These are phyloP conservation scores for Bicyclus anynana DNA, from an alignment of 1,140 invertebrate species.

Conservation along the genomic window DNA sequence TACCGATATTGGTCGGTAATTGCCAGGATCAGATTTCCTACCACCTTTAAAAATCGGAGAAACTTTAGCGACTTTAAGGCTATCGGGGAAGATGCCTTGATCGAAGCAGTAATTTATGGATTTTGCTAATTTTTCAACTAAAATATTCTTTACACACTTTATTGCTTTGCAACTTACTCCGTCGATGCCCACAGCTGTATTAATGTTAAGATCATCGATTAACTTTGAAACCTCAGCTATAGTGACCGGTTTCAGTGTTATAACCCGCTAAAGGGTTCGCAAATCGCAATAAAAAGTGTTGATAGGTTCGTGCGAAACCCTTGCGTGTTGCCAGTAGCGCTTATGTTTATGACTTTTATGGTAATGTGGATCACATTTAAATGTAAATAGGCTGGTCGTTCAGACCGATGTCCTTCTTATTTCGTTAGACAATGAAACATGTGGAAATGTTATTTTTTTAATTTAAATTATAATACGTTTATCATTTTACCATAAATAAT, in stretches of 20 bases:
- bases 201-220: no score
- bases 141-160: no score
- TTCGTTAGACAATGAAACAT: background rate
- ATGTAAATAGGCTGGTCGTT: conserved; percentile 21
- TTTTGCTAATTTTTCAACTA: no score
- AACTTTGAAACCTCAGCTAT: conserved; percentile 2
- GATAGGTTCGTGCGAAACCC: conserved; percentile 19
- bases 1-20: no score
- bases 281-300: conserved; percentile 6
- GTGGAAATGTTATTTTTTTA: background rate
- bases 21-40: no score
- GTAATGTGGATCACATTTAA: conserved; percentile 29
- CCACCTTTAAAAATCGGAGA: no score
- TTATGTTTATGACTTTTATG: conserved; percentile 26
- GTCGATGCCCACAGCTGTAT: no score
- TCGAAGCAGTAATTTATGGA: no score
- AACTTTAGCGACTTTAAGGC: no score
- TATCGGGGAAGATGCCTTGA: no score
- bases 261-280: conserved; percentile 1
- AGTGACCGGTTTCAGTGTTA: conserved; percentile 1
- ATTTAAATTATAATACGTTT: background rate
- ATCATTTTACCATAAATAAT: no score
- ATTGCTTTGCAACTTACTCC: no score
- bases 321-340: conserved; percentile 24
- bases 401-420: conserved; percentile 2